A percentile compares a stretch with the other conserved stretches of the same genome.
phyloP scores from a whole-genome alignment of 2,797 vertebrate species.

The Squalus acanthias region DNA sequence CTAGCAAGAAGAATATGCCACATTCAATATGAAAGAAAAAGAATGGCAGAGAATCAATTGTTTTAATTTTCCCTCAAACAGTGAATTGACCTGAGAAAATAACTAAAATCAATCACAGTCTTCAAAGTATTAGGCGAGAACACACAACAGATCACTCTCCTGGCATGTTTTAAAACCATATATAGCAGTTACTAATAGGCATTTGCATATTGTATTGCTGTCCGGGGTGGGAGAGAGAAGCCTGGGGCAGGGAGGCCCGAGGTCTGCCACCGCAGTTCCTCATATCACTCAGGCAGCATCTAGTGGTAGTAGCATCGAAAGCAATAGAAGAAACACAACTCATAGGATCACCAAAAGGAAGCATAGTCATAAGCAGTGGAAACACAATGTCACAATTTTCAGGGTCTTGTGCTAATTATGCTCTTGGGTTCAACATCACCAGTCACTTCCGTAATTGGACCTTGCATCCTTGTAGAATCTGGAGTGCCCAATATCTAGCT shows the following conservation, averaged over 20 bases:
- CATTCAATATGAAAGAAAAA: background rate
- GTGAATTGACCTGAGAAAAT: background rate
- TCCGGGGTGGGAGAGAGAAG: background rate
- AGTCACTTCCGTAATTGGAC: background rate
- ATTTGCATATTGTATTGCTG: background rate
- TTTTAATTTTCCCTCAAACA: slow-evolving; percentile 4
- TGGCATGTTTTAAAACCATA: background rate
- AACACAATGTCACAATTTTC: background rate
- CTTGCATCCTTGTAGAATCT: background rate
- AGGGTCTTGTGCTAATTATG: no score
- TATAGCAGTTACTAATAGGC: background rate
- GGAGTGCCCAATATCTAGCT: background rate
- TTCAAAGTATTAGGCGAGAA: slow-evolving; percentile 10
- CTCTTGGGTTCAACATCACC: background rate
- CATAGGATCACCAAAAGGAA: no score
- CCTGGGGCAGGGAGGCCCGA: background rate
- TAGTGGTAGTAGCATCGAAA: background rate
- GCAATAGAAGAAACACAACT: background rate
- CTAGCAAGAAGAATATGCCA: background rate
- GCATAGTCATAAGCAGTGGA: background rate
- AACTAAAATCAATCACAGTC: background rate
- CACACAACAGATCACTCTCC: background rate
- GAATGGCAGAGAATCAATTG: slow-evolving; percentile 2
- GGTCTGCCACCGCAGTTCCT: background rate
- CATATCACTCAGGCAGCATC: background rate